These are phyloP conservation scores for Muscina levida DNA, from an alignment of 2,888 invertebrate species.

Conservation along the genomic window DNA sequence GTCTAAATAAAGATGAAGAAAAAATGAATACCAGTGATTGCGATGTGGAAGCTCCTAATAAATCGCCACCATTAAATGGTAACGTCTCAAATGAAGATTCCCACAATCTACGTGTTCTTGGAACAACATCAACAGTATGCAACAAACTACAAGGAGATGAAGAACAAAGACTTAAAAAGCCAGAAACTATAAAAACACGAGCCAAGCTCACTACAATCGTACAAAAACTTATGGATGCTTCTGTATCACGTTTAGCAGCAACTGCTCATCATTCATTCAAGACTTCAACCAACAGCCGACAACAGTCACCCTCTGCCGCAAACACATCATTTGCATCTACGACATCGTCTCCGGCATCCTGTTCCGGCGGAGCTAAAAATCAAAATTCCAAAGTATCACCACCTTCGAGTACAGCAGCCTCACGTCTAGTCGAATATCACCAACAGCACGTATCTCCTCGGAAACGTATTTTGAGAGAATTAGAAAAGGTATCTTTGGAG, in stretches of 20 bases:
- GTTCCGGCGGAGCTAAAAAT: slow-evolving; percentile 39
- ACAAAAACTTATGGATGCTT: slow-evolving; percentile 78
- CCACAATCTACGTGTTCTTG: slow-evolving; percentile 19
- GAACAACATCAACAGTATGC: slow-evolving; percentile 57
- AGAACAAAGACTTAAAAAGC: slow-evolving; percentile 77
- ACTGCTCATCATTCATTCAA: slow-evolving; percentile 48
- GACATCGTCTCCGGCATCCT: neutral
- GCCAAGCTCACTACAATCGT: slow-evolving; percentile 78
- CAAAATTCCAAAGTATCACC: slow-evolving; percentile 72
- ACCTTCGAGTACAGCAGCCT: slow-evolving; percentile 73
- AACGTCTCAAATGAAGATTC: slow-evolving; percentile 42
- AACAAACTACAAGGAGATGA: slow-evolving; percentile 64
- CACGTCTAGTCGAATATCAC: slow-evolving; percentile 78
- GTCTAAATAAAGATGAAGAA: slow-evolving; percentile 59
- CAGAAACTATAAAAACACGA: slow-evolving; percentile 71
- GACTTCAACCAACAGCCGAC: slow-evolving; percentile 45
- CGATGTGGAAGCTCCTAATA: slow-evolving; percentile 67
- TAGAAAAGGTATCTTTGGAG: slow-evolving; percentile 86
- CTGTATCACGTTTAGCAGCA: slow-evolving; percentile 73
- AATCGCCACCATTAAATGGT: slow-evolving; percentile 52
- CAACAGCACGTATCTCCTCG: slow-evolving; percentile 86
- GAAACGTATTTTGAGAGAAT: slow-evolving; percentile 89
- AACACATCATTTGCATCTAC: slow-evolving; percentile 1
- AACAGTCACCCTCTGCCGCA: slow-evolving; percentile 15
- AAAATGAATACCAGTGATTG: slow-evolving; percentile 76